Evolutionary conservation across 2,888 invertebrate genomes (phyloP).

Genomic region (Toxonevra muliebris): DNA sequence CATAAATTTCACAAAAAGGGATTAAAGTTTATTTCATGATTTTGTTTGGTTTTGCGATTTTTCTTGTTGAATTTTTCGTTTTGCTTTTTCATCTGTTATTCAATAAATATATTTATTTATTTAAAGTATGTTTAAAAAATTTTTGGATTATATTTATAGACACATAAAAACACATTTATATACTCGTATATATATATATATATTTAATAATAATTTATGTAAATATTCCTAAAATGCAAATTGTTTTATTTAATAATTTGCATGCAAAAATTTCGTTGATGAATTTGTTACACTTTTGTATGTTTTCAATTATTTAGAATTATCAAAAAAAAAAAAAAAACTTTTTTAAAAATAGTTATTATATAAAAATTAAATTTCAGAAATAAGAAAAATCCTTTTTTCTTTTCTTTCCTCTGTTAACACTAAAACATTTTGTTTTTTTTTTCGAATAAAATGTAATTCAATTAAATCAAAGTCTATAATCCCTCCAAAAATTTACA

Average conservation of each 20-base stretch:
- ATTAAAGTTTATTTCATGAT: background rate
- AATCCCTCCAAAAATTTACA: constrained; percentile 57
- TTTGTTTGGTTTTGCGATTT: background rate
- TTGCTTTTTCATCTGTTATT: constrained; percentile 32
- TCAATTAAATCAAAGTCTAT: constrained; percentile 60
- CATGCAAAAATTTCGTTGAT: constrained; percentile 32
- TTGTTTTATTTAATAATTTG: background rate
- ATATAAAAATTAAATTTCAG: no score
- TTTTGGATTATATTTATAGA: background rate
- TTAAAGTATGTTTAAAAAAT: constrained; percentile 5
- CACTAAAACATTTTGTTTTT: no score
- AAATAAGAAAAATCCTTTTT: no score
- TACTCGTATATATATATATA: constrained; percentile 18
- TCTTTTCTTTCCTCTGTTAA: no score
- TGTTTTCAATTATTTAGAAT: background rate
- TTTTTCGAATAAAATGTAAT: background rate
- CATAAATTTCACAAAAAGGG: constrained; percentile 48
- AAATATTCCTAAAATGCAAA: background rate
- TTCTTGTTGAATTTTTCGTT: constrained; percentile 12
- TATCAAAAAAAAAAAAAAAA: background rate
- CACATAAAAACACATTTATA: constrained; percentile 5
- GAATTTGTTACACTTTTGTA: background rate
- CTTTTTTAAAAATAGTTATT: no score
- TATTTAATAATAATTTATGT: constrained; percentile 13
- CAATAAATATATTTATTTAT: background rate